Base-by-base conservation (phyloP, 1,140 invertebrate species). In the Drosophila rhopaloa region DNA sequence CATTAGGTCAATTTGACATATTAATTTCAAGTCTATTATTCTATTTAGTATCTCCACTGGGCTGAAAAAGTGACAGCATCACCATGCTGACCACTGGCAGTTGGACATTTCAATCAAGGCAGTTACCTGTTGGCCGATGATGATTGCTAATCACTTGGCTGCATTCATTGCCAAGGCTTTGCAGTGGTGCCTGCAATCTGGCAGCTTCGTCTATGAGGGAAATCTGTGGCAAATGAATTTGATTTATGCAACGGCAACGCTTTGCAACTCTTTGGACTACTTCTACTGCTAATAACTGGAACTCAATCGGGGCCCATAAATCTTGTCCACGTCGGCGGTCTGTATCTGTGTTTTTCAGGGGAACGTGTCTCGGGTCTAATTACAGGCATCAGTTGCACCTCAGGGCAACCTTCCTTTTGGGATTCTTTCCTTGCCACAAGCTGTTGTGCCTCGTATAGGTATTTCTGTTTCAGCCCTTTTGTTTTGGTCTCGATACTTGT, bases 291-390 rank as follows among this genome's bases (percentile, higher is more conserved):
- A 76, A 79, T 85, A 85, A 88, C 81, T 86, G 82, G 73, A 73
- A 86, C 63, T 62, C 59, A 56, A 66, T 60, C 75, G 72, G n/a
- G 32, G 68, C 29, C 61, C 81, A 86, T 84, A 84, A 86, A 86
- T 84, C 82, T 80, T 81, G 82, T 85, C 81, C 83, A 85, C 81
- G 82, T 74, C 85, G 81, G 81, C 78, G 81, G 81, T 63, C 81
- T 48, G 48, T 19, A 14, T 29, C 40, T 68, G 40, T 29, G 24
- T 43, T 44, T 54, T 37, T 16, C 37, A 14, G 46, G 32, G 67
- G 80, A 81, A 85, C 82, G 82, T 85, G 82, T 72, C 82, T 71
- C 14, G 19, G 51, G 65, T 81, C 82, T 85, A 85, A 85, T 85
- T 82, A 81, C 54, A 50, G 68, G 82, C 79, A 85, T 85, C 82